These are phyloP conservation scores for Sturnira hondurensis DNA, from an alignment of 2,113 vertebrate genomes.

Conservation along the genomic window DNA sequence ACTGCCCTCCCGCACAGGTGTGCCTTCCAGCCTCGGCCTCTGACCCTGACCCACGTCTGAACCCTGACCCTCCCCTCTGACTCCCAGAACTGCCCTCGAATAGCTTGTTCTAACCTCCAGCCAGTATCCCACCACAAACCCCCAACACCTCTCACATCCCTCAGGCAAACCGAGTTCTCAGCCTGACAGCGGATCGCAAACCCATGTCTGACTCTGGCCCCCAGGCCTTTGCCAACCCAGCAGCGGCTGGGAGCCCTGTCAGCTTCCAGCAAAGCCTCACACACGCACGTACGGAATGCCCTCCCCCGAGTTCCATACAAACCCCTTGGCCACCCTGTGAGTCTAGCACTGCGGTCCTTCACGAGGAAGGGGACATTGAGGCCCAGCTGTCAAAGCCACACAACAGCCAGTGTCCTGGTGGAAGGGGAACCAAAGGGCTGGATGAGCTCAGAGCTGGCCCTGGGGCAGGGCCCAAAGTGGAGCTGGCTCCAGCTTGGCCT, in stretches of 20 bases:
- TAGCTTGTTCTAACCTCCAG: background rate
- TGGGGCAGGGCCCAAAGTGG: fast-evolving
- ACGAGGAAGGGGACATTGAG: background rate
- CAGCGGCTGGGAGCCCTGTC: background rate
- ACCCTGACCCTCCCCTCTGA: background rate
- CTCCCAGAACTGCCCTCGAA: background rate
- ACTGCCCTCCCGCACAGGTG: conserved; percentile 88
- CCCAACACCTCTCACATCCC: too few relatives aligned
- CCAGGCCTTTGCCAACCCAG: background rate
- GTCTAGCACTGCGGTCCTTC: background rate
- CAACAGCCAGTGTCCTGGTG: too few relatives aligned
- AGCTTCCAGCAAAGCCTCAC: background rate
- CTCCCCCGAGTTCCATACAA: background rate
- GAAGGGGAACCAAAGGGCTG: too few relatives aligned
- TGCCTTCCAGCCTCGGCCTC: background rate
- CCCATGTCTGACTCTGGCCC: background rate
- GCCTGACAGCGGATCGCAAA: too few relatives aligned
- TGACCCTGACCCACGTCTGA: too few relatives aligned
- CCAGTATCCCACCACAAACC: background rate
- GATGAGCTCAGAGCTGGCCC: background rate
- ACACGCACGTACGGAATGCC: too few relatives aligned
- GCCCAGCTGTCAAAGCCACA: background rate
- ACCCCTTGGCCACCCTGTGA: background rate
- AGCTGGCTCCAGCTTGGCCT: background rate
- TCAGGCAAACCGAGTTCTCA: background rate